Percentiles rank a stretch among this genome's conserved stretches.
Conservation (phyloP, 30 jellyfish, hydroid and myxozoan genomes). For the Rhopilema esculentum region DNA sequence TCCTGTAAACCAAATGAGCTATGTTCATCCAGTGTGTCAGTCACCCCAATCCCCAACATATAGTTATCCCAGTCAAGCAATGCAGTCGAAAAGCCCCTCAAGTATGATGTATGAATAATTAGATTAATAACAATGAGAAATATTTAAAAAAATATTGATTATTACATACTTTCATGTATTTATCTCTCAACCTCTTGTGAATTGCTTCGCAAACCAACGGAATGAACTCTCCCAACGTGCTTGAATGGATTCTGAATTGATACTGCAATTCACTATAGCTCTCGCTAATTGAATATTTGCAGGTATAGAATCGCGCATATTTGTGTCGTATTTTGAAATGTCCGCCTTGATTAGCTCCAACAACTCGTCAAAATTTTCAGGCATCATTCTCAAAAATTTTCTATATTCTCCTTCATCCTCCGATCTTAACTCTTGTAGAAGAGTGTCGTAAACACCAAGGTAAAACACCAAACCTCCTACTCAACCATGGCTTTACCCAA, state of each 20-base stretch:
- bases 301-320: conserved; percentile 41
- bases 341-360: background rate
- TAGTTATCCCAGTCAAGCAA: background rate
- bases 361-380: conserved; percentile 11
- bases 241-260: conserved; percentile 13
- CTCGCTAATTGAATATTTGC: conserved; percentile 8
- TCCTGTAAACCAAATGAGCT: background rate
- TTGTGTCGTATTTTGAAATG: conserved; percentile 7
- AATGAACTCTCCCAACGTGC: conserved; percentile 19
- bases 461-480: background rate
- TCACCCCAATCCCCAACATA: background rate
- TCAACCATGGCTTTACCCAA: conserved; percentile 21
- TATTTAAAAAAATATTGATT: background rate
- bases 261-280: conserved; percentile 15
- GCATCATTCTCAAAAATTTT: conserved; percentile 24
- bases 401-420: conserved; percentile 27
- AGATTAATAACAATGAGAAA: background rate
- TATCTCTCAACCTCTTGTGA: background rate
- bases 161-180: conserved; percentile 9
- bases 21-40: background rate
- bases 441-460: conserved; percentile 16
- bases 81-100: background rate
- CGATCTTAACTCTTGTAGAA: conserved; percentile 7
- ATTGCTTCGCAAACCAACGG: conserved; percentile 8
- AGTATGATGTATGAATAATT: background rate